These are phyloP conservation scores for Cyanocitta stelleri DNA, from an alignment of 2,113 vertebrate genomes.

Conservation along the genomic window DNA sequence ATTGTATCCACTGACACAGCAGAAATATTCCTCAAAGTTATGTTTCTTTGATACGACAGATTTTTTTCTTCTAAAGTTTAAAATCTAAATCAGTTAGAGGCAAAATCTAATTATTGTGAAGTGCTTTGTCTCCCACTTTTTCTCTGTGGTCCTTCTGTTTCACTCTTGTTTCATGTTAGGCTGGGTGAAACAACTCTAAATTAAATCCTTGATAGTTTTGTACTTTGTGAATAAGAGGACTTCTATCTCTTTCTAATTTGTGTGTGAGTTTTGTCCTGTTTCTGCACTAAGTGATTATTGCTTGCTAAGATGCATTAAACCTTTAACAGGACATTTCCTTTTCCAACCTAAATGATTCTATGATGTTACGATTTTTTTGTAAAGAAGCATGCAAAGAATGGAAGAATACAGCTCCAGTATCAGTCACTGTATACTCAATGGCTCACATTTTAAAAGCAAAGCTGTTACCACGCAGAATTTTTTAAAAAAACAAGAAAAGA, in stretches of 20 bases:
- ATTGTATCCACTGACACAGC: constrained; percentile 54
- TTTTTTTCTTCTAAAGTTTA: not conserved
- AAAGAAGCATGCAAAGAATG: not conserved
- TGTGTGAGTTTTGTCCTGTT: not conserved
- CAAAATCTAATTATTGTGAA: constrained; percentile 12
- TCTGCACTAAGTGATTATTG: not conserved
- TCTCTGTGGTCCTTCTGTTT: constrained; percentile 8
- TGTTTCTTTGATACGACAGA: not conserved
- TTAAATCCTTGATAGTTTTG: not conserved
- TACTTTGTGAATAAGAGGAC: not conserved
- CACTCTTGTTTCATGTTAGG: not conserved
- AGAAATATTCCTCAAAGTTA: constrained; percentile 59
- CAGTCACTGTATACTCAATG: not conserved
- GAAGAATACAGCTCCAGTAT: not conserved
- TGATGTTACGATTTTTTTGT: not conserved
- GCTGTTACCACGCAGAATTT: not conserved
- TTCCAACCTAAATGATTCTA: not conserved
- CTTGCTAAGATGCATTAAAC: not conserved
- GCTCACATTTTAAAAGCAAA: not conserved
- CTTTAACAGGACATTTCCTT: not conserved
- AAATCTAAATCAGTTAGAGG: not conserved
- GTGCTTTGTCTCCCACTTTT: not conserved
- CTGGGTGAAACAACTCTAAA: not conserved
- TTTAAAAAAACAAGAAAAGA: not conserved
- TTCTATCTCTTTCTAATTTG: not conserved